Percentiles rank a stretch among this genome's conserved stretches.
Evolutionary conservation across 2,113 vertebrate species (phyloP).

Genomic region (Microcebus tavaratra): DNA sequence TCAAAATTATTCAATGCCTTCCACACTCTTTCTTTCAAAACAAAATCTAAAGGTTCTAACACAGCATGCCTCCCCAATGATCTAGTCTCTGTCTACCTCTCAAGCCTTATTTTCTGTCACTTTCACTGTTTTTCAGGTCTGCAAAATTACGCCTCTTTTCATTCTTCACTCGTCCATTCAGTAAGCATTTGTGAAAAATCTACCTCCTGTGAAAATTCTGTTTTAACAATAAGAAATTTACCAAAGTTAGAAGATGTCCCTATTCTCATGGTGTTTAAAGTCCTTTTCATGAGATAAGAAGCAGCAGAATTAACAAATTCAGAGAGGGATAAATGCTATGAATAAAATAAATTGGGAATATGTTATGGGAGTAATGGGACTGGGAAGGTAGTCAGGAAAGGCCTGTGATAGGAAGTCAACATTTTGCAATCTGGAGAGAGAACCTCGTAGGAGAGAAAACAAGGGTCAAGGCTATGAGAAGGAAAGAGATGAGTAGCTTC

Average conservation of each 20-base stretch:
- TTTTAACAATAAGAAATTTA: background rate
- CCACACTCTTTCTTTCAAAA: background rate
- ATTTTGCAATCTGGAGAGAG: background rate
- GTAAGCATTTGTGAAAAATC: background rate
- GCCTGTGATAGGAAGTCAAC: background rate
- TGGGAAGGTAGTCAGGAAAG: background rate
- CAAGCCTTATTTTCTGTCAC: background rate
- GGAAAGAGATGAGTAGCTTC: background rate
- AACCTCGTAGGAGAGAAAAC: background rate
- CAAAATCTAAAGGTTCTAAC: background rate
- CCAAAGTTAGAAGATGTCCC: background rate
- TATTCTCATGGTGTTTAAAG: background rate
- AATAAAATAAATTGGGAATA: background rate
- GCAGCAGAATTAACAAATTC: background rate
- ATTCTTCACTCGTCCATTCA: background rate
- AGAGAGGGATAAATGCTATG: background rate
- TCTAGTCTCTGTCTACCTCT: background rate
- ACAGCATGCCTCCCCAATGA: background rate
- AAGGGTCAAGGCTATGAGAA: background rate
- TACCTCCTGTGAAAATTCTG: background rate
- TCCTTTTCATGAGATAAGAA: background rate
- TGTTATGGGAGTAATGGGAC: background rate
- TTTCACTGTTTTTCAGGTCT: conserved; percentile 16
- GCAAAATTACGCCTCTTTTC: background rate
- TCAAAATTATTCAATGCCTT: conserved; percentile 11